Conservation (phyloP, 2,888 invertebrate species). For the Callyntrura guangdongensis region DNA sequence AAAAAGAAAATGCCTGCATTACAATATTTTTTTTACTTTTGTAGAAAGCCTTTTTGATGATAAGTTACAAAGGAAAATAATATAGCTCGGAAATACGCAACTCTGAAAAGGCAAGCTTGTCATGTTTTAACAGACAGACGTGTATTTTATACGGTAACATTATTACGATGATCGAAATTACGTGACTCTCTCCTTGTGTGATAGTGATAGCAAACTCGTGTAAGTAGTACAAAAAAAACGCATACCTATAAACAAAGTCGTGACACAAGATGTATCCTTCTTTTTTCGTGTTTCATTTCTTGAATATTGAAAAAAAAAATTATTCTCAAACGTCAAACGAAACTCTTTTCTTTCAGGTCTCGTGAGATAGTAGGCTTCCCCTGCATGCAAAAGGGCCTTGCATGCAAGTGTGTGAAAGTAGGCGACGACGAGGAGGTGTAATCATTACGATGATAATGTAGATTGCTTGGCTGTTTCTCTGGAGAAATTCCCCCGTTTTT, state of each 20-base stretch:
- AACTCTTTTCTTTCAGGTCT: neutral
- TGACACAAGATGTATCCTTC: constrained; percentile 38
- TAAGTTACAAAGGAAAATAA: too few species aligned
- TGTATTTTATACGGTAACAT: constrained; percentile 9
- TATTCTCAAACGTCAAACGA: neutral
- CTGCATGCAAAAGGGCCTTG: neutral
- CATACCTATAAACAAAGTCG: neutral
- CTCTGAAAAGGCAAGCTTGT: neutral
- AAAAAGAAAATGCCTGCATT: neutral
- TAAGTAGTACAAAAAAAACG: constrained; percentile 25
- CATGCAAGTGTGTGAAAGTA: neutral
- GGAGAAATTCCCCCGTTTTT: too few species aligned
- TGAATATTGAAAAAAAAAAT: constrained; percentile 41
- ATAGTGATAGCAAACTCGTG: constrained; percentile 64
- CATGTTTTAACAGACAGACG: neutral
- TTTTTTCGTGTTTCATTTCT: constrained; percentile 1
- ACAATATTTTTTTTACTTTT: too few species aligned
- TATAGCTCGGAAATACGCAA: too few species aligned
- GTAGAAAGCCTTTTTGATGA: neutral
- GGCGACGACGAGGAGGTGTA: constrained; percentile 8
- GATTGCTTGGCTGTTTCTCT: too few species aligned
- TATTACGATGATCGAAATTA: neutral
- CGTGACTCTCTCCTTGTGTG: constrained; percentile 61
- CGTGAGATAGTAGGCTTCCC: too few species aligned
- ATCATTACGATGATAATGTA: too few species aligned